Conservation (phyloP, 2,888 invertebrate genomes). For the Andrena trimmerana region DNA sequence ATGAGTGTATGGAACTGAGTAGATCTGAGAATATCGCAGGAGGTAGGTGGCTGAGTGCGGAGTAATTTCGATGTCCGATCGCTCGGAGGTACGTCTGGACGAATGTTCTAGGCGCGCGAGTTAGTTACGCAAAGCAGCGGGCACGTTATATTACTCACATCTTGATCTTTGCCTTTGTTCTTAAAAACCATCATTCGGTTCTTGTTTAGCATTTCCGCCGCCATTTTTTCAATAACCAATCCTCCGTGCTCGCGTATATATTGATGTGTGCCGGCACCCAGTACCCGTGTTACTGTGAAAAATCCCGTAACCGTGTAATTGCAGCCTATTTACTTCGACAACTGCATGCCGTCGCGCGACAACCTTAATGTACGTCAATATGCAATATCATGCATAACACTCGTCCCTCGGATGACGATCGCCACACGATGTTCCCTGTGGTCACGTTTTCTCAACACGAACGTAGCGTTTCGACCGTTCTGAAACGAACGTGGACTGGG, state of each 20-base stretch:
- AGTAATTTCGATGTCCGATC: conserved; percentile 19
- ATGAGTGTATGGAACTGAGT: conserved; percentile 23
- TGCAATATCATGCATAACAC: conserved; percentile 79
- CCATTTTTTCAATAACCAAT: conserved; percentile 88
- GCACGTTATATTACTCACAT: conserved; percentile 90
- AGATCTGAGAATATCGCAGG: conserved; percentile 23
- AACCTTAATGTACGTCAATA: conserved; percentile 71
- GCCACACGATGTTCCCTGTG: conserved; percentile 53
- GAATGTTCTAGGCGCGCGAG: conserved; percentile 6
- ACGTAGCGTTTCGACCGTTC: conserved; percentile 68
- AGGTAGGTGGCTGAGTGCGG: conserved; percentile 4
- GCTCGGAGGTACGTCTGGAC: neutral
- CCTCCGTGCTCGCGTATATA: conserved; percentile 69
- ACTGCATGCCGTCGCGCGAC: conserved; percentile 77
- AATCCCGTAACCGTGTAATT: conserved; percentile 56
- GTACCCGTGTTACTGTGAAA: conserved; percentile 61
- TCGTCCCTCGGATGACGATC: conserved; percentile 53
- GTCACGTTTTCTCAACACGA: conserved; percentile 69
- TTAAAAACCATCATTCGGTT: conserved; percentile 97
- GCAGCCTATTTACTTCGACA: conserved; percentile 71
- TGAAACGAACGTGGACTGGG: conserved; percentile 64
- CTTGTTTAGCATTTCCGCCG: conserved; percentile 91
- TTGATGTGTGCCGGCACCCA: conserved; percentile 79
- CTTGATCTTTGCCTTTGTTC: conserved; percentile 99
- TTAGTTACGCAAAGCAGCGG: conserved; percentile 16